Evolutionary conservation across 92 coral and sea anemone genomes (phyloP), one percentile per base, ranked within the genome.

Genomic region (Plumapathes pennacea): DNA sequence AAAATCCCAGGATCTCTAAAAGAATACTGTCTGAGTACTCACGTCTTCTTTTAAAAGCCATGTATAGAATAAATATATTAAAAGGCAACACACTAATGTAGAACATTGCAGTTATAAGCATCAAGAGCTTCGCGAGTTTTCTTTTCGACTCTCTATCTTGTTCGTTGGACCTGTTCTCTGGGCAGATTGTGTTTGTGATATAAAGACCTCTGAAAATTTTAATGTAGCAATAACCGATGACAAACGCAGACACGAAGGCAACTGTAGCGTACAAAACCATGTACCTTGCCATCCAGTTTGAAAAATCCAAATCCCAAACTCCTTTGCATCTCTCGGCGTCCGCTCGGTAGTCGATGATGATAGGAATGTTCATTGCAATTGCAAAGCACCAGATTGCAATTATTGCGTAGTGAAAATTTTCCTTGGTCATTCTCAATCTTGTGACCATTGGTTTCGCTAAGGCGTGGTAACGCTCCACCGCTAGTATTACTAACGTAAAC

Each of bases 401-500:
- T 0, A 86, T 61, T n/a, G 83, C 85, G 38, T 72, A 82, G 18
- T 54, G 54, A 3, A 86, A 69, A 11, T 46, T 86, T 3, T 65
- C 83, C 17, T 40, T 30, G 13, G 74, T 85, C 13, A 86, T 66
- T 9, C 89, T 69, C 25, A 74, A 51, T 5, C 50, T 51, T n/a
- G 37, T 31, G 21, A 86, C 27, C 14, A n/a, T n/a, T n/a, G 89
- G 89, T 50, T 72, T 76, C 13, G 82, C 33, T 25, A 86, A 49
- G 13, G 85, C 95, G 39, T 80, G 67, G 75, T 81, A 82, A 21
- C 95, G 68, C 56, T 86, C 89, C 17, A 86, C 47, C 0, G 95
- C 74, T 0, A 86, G 60, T 12, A 76, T 28, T 4, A 89, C 72
- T 4, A 86, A 52, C 21, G 95, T 81, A 67, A 76, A 67, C 11